These are phyloP conservation scores for Ctenosaura bakeri DNA, from an alignment of 2,797 vertebrate species.

Conservation along the genomic window DNA sequence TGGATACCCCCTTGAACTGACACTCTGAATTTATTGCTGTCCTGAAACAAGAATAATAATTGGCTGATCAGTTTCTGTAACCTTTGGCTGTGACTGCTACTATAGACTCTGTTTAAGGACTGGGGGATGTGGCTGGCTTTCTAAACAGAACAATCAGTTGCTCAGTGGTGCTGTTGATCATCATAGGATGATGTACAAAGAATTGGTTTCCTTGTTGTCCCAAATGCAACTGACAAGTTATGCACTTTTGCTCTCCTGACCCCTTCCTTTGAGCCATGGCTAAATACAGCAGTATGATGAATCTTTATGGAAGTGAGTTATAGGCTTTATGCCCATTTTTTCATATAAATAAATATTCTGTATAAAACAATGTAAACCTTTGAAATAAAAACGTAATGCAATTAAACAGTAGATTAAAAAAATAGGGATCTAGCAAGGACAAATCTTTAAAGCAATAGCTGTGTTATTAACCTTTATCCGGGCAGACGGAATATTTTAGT, in stretches of 20 bases:
- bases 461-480: too few species aligned
- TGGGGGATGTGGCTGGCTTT: too few species aligned
- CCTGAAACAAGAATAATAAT: too few species aligned
- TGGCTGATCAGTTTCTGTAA: too few species aligned
- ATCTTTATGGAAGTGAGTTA: background rate
- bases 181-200: constrained; percentile 10
- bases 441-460: background rate
- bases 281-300: background rate
- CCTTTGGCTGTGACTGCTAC: too few species aligned
- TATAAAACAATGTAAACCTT: background rate
- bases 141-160: background rate
- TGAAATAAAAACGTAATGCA: background rate
- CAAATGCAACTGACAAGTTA: constrained; percentile 31
- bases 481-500: too few species aligned
- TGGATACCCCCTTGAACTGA: too few species aligned
- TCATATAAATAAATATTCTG: background rate
- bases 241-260: constrained; percentile 32
- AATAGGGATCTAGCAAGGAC: background rate
- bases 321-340: background rate
- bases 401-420: background rate
- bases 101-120: too few species aligned
- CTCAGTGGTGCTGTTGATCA: constrained; percentile 31
- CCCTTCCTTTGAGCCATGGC: background rate
- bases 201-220: constrained; percentile 18
- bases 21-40: too few species aligned